These are phyloP conservation scores for Euura lappo DNA, from an alignment of 1,140 invertebrate species.

Conservation along the genomic window DNA sequence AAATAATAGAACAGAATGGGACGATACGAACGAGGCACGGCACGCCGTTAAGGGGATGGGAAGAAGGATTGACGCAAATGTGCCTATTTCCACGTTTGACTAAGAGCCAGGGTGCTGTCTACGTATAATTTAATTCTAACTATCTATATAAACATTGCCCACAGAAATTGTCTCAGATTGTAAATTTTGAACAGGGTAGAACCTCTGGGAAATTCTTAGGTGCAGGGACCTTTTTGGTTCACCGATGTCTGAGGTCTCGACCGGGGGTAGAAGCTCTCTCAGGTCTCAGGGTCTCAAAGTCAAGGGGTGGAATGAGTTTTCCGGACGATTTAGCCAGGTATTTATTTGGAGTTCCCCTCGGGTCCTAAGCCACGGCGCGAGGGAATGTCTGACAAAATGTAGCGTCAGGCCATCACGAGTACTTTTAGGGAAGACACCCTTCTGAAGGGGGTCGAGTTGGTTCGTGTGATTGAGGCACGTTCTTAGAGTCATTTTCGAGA, in stretches of 20 bases:
- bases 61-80: too few relatives aligned
- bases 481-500: neutral
- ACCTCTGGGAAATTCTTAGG: neutral
- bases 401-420: conserved; percentile 18
- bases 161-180: too few relatives aligned
- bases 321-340: conserved; percentile 47
- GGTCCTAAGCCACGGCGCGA: conserved; percentile 25
- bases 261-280: conserved; percentile 20
- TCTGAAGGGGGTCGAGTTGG: neutral
- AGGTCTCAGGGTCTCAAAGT: conserved; percentile 18
- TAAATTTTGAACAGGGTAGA: too few relatives aligned
- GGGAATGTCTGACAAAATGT: conserved; percentile 40
- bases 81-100: too few relatives aligned
- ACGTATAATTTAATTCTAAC: too few relatives aligned
- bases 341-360: conserved; percentile 36
- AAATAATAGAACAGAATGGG: too few relatives aligned
- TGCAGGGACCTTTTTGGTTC: conserved; percentile 17
- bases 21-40: too few relatives aligned
- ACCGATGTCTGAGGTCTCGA: conserved; percentile 14
- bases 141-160: too few relatives aligned
- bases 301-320: conserved; percentile 46
- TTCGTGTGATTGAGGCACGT: neutral
- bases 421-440: conserved; percentile 1
- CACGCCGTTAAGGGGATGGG: too few relatives aligned
- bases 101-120: too few relatives aligned